Evolutionary conservation across 2,797 vertebrate species (phyloP).

Genomic region (Chelidonichthys spinosus): DNA sequence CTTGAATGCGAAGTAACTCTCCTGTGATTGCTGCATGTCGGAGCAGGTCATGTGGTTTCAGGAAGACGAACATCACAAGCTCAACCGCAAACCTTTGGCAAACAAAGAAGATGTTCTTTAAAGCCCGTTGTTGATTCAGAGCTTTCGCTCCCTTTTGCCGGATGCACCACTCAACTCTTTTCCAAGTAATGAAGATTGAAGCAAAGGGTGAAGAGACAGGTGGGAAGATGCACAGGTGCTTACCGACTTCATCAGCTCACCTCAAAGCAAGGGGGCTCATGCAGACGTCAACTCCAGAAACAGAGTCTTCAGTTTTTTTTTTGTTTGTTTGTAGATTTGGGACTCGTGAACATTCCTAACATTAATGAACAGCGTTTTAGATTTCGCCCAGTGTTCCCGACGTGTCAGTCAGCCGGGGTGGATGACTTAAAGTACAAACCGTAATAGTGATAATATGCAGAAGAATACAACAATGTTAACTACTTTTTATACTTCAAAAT

Average conservation of each 20-base stretch:
- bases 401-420: too few relatives aligned
- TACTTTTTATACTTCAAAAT: too few relatives aligned
- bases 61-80: conserved; percentile 7
- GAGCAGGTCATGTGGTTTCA: background rate
- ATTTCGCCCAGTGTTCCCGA: too few relatives aligned
- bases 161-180: conserved; percentile 17
- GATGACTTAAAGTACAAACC: too few relatives aligned
- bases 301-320: background rate
- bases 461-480: too few relatives aligned
- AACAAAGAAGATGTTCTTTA: conserved; percentile 43
- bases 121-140: conserved; percentile 18
- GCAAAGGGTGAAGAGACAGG: conserved; percentile 12
- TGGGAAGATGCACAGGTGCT: conserved; percentile 27
- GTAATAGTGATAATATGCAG: too few relatives aligned
- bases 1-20: background rate
- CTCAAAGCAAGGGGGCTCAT: conserved; percentile 4
- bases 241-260: conserved; percentile 12
- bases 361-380: too few relatives aligned
- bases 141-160: conserved; percentile 4
- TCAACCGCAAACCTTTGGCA: background rate
- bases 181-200: conserved; percentile 29
- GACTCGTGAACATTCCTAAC: too few relatives aligned
- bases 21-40: conserved; percentile 14
- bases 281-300: background rate
- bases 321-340: too few relatives aligned